Evolutionary conservation across 2,113 vertebrate species (phyloP).

Genomic region (Eclectus roratus): DNA sequence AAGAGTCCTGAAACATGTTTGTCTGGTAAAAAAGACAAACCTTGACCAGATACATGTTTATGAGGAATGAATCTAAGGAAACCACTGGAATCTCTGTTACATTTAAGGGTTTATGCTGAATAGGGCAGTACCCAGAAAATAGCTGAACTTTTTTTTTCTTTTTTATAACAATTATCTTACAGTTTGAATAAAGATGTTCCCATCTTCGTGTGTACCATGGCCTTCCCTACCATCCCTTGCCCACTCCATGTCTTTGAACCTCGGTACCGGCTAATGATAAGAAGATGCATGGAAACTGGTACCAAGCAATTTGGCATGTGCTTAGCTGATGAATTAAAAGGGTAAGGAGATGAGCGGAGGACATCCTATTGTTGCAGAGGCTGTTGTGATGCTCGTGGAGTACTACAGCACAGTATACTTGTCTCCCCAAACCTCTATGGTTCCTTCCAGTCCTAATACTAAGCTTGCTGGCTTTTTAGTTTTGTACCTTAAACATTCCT

Average conservation of each 20-base stretch:
- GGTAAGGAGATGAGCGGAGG: conserved; percentile 70
- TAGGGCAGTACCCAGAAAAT: neutral
- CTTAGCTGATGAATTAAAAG: conserved; percentile 87
- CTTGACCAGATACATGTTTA: rapidly evolving
- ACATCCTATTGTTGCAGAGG: neutral
- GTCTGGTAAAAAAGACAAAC: neutral
- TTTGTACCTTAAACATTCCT: neutral
- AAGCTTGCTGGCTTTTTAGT: neutral
- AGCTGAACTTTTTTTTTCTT: neutral
- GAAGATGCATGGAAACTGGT: conserved; percentile 92
- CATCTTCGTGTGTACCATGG: conserved; percentile 93
- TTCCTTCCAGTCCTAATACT: neutral
- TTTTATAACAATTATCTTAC: conserved; percentile 1
- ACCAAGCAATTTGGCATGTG: conserved; percentile 95
- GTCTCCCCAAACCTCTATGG: neutral
- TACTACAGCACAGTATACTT: neutral
- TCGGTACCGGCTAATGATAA: conserved; percentile 90
- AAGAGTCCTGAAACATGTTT: neutral
- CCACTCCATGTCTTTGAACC: conserved; percentile 92
- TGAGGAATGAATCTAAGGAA: neutral
- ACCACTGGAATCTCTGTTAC: neutral
- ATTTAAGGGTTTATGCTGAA: neutral
- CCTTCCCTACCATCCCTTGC: conserved; percentile 92
- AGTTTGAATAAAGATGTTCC: conserved; percentile 94
- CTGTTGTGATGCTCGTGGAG: neutral